phyloP scores from a whole-genome alignment of 2,113 vertebrate genomes.

The Erythrocercus mccallii region DNA sequence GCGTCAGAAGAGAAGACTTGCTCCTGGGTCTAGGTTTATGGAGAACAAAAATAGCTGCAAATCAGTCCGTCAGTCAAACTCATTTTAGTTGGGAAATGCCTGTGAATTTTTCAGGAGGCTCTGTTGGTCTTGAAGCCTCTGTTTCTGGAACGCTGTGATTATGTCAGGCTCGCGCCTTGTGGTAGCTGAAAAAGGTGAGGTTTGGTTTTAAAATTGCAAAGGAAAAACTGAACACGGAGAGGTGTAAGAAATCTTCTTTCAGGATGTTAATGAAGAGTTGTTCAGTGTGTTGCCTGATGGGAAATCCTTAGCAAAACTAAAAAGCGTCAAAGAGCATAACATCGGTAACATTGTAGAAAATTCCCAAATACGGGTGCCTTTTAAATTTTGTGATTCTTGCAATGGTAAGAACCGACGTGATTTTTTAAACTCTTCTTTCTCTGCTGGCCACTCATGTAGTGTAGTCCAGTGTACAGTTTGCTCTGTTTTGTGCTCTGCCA shows the following conservation, averaged over 20 bases:
- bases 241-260: background rate
- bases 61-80: rapidly evolving
- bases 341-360: background rate
- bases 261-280: background rate
- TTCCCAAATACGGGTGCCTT: background rate
- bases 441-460: background rate
- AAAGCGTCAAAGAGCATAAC: background rate
- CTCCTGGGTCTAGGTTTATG: background rate
- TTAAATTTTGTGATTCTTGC: background rate
- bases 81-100: background rate
- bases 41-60: background rate
- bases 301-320: background rate
- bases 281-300: background rate
- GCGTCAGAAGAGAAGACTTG: background rate
- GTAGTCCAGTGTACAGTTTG: rapidly evolving
- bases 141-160: background rate
- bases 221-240: background rate
- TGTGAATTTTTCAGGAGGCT: background rate
- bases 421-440: background rate
- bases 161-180: background rate
- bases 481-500: background rate
- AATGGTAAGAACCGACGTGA: background rate
- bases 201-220: background rate
- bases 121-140: background rate
- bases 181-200: background rate